phyloP scores from a whole-genome alignment of 1,140 invertebrate species.

The Cydia pomonella region DNA sequence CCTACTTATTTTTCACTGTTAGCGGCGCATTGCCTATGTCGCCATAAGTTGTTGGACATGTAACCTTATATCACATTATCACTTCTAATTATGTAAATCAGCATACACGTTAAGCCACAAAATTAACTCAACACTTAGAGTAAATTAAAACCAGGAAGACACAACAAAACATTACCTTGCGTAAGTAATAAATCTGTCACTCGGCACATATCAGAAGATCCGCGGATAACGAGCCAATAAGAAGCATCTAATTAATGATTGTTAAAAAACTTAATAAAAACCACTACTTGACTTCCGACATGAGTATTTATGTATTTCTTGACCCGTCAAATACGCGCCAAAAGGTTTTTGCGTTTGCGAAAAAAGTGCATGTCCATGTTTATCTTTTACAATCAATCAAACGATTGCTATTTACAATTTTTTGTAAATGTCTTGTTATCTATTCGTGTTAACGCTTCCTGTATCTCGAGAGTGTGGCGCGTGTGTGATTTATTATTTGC shows the following conservation, averaged over 20 bases:
- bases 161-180: constrained; percentile 59
- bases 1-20: not conserved
- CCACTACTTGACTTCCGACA: constrained; percentile 56
- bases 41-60: not conserved
- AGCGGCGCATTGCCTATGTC: not conserved
- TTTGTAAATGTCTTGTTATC: constrained; percentile 56
- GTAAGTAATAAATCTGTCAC: constrained; percentile 70
- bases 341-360: constrained; percentile 53
- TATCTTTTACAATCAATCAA: constrained; percentile 55
- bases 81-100: not conserved
- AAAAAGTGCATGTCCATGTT: constrained; percentile 52
- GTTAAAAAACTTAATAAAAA: constrained; percentile 59
- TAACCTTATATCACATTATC: not conserved
- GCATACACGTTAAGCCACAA: constrained; percentile 41
- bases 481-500: constrained; percentile 31
- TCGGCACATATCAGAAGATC: constrained; percentile 56
- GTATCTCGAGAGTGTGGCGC: constrained; percentile 33
- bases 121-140: constrained; percentile 47
- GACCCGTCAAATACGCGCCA: constrained; percentile 49
- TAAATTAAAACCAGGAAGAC: constrained; percentile 61
- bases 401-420: constrained; percentile 46
- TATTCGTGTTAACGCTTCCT: constrained; percentile 51
- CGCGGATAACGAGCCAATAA: constrained; percentile 64
- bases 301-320: constrained; percentile 52
- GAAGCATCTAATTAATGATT: constrained; percentile 69